phyloP scores from a whole-genome alignment of 2,797 vertebrate species.

The Ctenosaura bakeri region DNA sequence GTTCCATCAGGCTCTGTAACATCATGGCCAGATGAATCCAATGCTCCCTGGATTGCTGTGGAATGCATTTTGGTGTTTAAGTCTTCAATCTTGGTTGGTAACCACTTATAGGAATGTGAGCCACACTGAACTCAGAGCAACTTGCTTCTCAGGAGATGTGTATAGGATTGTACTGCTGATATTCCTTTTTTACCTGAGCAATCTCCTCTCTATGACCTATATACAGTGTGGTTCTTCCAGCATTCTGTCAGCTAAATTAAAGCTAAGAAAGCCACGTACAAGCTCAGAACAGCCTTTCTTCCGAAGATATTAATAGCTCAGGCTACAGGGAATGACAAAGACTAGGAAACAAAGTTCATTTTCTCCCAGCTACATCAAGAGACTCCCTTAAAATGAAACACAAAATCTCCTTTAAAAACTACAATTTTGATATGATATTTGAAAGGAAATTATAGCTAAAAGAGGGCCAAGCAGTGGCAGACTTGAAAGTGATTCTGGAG shows the following conservation, averaged over 20 bases:
- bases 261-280: conserved; percentile 37
- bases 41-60: conserved; percentile 16
- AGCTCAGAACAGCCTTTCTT: conserved; percentile 36
- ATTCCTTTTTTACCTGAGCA: conserved; percentile 27
- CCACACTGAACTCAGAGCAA: neutral
- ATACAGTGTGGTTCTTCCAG: conserved; percentile 7
- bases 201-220: conserved; percentile 31
- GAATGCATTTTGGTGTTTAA: conserved; percentile 57
- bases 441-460: conserved; percentile 25
- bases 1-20: conserved; percentile 12
- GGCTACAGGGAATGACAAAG: conserved; percentile 12
- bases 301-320: conserved; percentile 39
- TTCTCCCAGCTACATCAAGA: conserved; percentile 19
- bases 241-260: conserved; percentile 57
- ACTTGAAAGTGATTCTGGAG: neutral
- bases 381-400: conserved; percentile 41
- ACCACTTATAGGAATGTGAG: neutral
- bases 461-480: neutral
- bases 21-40: conserved; percentile 38
- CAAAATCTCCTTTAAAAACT: conserved; percentile 1
- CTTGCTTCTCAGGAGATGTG: neutral
- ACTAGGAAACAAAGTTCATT: conserved; percentile 27
- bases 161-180: conserved; percentile 7
- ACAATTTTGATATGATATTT: conserved; percentile 4
- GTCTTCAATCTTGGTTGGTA: neutral